Percentiles rank a stretch among this genome's conserved stretches.
These are phyloP conservation scores for Bubo scandiacus DNA, from an alignment of 2,113 vertebrate species.

Conservation along the genomic window DNA sequence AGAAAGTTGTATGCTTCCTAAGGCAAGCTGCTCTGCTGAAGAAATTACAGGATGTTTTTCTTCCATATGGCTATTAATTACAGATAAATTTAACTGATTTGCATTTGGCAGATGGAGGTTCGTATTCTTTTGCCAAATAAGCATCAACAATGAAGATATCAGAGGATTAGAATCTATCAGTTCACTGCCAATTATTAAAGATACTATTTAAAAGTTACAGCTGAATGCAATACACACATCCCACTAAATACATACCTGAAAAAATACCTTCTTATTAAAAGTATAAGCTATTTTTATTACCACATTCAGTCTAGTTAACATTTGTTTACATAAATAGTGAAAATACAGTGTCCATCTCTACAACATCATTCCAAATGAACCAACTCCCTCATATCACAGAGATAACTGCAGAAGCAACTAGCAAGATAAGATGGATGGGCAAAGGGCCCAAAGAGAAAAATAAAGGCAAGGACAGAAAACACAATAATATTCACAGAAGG, in stretches of 20 bases:
- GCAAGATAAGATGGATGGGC: not conserved
- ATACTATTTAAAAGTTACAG: not conserved
- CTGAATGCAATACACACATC: not conserved
- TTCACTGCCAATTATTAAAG: not conserved
- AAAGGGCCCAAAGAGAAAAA: not conserved
- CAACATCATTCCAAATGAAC: not conserved
- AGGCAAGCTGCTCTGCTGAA: slow-evolving; percentile 13
- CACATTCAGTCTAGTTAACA: not conserved
- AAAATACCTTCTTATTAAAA: not conserved
- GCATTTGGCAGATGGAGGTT: slow-evolving; percentile 24
- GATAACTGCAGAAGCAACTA: not conserved
- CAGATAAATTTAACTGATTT: slow-evolving; percentile 9
- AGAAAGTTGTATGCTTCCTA: not conserved
- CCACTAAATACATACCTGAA: not conserved
- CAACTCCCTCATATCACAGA: not conserved
- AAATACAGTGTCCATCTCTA: not conserved
- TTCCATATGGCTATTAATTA: slow-evolving; percentile 20
- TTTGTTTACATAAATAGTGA: not conserved
- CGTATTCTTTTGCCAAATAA: not conserved
- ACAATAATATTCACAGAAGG: not conserved
- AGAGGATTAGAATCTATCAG: not conserved
- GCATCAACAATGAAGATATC: not conserved
- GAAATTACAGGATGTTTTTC: slow-evolving; percentile 5
- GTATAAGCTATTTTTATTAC: not conserved
- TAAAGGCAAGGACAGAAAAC: not conserved